These are phyloP conservation scores for Vannuccia rotundouncinata DNA, from an alignment of 2,888 invertebrate genomes.

Conservation along the genomic window DNA sequence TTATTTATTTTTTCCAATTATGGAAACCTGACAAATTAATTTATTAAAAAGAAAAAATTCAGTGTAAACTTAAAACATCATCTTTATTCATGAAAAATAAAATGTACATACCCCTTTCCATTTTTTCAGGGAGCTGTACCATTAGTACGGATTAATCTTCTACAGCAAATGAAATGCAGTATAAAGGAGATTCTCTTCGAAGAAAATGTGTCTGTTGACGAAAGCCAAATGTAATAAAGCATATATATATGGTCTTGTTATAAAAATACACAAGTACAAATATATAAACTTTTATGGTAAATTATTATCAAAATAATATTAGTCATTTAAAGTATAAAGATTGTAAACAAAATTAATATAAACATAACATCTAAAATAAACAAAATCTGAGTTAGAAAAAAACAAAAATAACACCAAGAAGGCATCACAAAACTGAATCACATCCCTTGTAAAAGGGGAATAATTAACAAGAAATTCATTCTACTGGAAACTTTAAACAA, in stretches of 20 bases:
- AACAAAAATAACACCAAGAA: not conserved
- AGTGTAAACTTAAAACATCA: conserved; percentile 6
- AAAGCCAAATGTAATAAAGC: conserved; percentile 1
- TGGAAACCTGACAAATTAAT: not conserved
- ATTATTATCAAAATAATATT: not conserved
- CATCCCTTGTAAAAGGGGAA: conserved; percentile 11
- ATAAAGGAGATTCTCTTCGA: conserved; percentile 6
- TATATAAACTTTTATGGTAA: not conserved
- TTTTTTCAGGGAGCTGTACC: conserved; percentile 5
- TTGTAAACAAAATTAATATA: not conserved
- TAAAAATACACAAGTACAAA: not conserved
- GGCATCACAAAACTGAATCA: conserved; percentile 3
- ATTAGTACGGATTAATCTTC: conserved; percentile 4
- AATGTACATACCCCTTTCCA: not conserved
- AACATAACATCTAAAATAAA: not conserved
- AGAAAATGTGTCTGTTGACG: not conserved
- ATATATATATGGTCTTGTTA: not conserved
- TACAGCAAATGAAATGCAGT: conserved; percentile 20
- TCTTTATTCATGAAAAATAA: conserved; percentile 23
- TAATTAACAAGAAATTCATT: not conserved
- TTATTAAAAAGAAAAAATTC: not conserved
- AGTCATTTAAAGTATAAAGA: not conserved
- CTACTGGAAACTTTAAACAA: not conserved
- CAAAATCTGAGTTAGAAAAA: conserved; percentile 13
- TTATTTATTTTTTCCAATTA: too few relatives aligned